Base-by-base conservation (phyloP, 2,113 vertebrate species). In the Lepidothrix coronata region DNA sequence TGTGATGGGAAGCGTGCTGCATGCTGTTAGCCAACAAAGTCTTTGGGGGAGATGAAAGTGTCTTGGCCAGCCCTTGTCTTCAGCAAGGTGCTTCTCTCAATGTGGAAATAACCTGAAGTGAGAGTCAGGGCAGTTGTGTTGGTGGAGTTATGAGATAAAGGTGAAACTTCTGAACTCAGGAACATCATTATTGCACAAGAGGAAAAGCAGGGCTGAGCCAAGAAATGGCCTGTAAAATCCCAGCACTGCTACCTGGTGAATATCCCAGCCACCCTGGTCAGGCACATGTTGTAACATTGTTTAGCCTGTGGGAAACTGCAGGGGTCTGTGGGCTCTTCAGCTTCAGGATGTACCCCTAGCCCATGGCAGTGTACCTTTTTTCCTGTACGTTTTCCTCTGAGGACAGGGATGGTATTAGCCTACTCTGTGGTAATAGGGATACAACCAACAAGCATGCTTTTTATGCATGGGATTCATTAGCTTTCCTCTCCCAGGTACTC, bases 21-120 rank as follows among this genome's bases (percentile, higher is more conserved):
- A 7, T 3, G 1, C 19, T 67, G 27, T 52, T 43, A 68, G 46
- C 19, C 71, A 73, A 22, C 0, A 0, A 41, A 73, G 54, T 28
- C 79, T 81, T 27, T 70, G 25, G 10, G 71, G 43, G 25, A 75
- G 21, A 8, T 35, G 11, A 22, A 67, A 58, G 14, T 43, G 54
- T 33, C 25, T 76, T 67, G 63, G 61, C 12, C 68, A 71, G 43
- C 11, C 39, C 41, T 63, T 51, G 51, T 81, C 66, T 41, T 63
- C 58, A 57, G 52, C 30, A 57, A 75, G 48, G 17, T 76, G 43
- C 14, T 17, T 35, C 4, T 1, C 33, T 58, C 5, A 9, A 1
- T 57, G 57, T 23, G 46, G 44, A 76, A 82, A 48, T 46, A 78
- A 17, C 33, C 30, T 3, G 1, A 54, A 80, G 10, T 11, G 30